A percentile compares a stretch with the other conserved stretches of the same genome.
Conservation (phyloP, 2,113 vertebrate species). For the Nematolebias whitei region DNA sequence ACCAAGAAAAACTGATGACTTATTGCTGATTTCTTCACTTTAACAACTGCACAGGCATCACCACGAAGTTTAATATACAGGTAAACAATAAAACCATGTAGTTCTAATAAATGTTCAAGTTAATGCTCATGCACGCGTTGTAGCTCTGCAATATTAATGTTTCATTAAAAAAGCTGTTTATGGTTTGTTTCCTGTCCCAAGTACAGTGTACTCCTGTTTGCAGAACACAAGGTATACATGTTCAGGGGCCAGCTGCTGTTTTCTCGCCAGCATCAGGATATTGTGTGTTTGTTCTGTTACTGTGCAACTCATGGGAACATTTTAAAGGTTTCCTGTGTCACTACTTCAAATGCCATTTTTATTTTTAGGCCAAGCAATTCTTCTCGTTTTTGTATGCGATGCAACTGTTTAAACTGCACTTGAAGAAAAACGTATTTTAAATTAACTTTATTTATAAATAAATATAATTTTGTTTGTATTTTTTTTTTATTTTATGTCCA, state of each 20-base stretch:
- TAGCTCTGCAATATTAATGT: slow-evolving; percentile 40
- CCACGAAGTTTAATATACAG: slow-evolving; percentile 15
- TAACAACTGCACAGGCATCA: not conserved
- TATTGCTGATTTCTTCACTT: not conserved
- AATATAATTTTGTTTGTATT: slow-evolving; percentile 48
- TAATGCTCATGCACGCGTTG: slow-evolving; percentile 35
- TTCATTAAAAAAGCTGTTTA: slow-evolving; percentile 29
- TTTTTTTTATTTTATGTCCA: slow-evolving; percentile 61
- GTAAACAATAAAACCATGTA: slow-evolving; percentile 1
- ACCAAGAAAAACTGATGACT: not conserved
- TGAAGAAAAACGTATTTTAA: slow-evolving; percentile 71
- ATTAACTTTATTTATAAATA: slow-evolving; percentile 82
- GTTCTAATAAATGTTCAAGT: slow-evolving; percentile 24
- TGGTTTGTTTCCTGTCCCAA: slow-evolving; percentile 33
- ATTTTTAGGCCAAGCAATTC: slow-evolving; percentile 54
- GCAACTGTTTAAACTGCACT: slow-evolving; percentile 59
- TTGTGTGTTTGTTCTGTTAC: slow-evolving; percentile 63
- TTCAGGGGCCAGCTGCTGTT: slow-evolving; percentile 44
- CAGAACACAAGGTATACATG: slow-evolving; percentile 38
- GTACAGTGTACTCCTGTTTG: slow-evolving; percentile 34
- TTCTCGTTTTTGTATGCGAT: slow-evolving; percentile 52
- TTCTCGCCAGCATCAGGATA: slow-evolving; percentile 47
- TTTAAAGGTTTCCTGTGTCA: slow-evolving; percentile 38
- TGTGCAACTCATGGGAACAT: slow-evolving; percentile 61
- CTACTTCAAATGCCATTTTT: slow-evolving; percentile 48